These are phyloP conservation scores for Glossosoma conforme DNA, from an alignment of 1,140 invertebrate species.

Conservation along the genomic window DNA sequence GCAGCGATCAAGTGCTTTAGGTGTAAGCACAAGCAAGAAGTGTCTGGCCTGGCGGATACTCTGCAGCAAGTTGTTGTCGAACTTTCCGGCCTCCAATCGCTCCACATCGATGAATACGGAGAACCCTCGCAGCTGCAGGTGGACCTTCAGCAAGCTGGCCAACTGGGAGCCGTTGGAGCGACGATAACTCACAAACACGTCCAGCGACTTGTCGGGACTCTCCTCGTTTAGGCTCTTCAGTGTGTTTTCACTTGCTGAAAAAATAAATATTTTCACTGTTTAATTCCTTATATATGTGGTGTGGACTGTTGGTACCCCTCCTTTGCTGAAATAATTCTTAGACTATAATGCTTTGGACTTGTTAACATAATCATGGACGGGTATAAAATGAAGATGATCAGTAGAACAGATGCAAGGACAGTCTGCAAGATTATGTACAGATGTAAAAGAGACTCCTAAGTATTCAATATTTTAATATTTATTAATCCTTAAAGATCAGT, in stretches of 20 bases:
- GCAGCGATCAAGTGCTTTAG: constrained; percentile 90
- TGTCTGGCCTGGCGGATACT: constrained; percentile 96
- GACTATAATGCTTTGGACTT: too few relatives aligned
- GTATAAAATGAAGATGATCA: too few relatives aligned
- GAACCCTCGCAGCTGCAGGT: constrained; percentile 90
- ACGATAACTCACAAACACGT: constrained; percentile 98
- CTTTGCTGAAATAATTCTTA: too few relatives aligned
- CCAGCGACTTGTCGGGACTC: constrained; percentile 79
- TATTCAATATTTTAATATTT: too few relatives aligned
- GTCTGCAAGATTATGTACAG: too few relatives aligned
- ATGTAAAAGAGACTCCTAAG: too few relatives aligned
- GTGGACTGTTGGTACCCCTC: too few relatives aligned
- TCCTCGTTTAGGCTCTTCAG: constrained; percentile 63
- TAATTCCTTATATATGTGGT: neutral
- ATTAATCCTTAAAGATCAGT: too few relatives aligned
- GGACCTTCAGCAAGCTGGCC: constrained; percentile 88
- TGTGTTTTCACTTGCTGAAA: constrained; percentile 54
- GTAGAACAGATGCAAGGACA: too few relatives aligned
- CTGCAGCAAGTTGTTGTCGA: constrained; percentile 95
- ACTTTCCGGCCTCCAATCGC: constrained; percentile 93
- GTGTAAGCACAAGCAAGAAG: constrained; percentile 94
- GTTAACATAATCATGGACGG: too few relatives aligned
- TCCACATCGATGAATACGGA: constrained; percentile 96
- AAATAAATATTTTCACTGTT: too few relatives aligned
- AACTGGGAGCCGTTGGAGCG: constrained; percentile 97